Conservation (phyloP, 2,888 invertebrate genomes). For the Willowsia nigromaculata region DNA sequence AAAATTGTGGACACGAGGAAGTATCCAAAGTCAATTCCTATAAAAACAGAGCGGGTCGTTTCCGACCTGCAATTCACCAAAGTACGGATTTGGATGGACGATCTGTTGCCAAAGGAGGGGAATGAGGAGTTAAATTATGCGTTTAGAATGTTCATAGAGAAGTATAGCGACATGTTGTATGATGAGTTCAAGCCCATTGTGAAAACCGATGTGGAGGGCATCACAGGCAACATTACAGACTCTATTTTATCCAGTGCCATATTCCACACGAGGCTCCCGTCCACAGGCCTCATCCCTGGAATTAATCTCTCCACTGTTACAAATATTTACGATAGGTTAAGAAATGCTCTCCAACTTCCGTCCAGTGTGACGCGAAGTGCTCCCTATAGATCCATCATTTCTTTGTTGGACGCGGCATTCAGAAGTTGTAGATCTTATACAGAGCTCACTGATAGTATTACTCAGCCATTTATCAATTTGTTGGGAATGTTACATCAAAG, state of each 20-base stretch:
- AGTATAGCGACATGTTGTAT: slow-evolving; percentile 66
- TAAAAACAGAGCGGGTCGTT: slow-evolving; percentile 67
- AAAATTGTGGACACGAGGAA: slow-evolving; percentile 71
- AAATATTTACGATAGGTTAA: slow-evolving; percentile 70
- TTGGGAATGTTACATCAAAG: slow-evolving; percentile 63
- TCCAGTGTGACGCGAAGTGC: slow-evolving; percentile 62
- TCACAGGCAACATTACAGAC: slow-evolving; percentile 67
- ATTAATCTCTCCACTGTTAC: slow-evolving; percentile 67
- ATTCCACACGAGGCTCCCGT: slow-evolving; percentile 67
- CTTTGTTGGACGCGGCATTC: slow-evolving; percentile 67
- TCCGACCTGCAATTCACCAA: slow-evolving; percentile 62
- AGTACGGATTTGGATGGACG: slow-evolving; percentile 66
- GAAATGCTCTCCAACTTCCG: slow-evolving; percentile 65
- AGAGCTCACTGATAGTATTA: slow-evolving; percentile 68
- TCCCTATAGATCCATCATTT: slow-evolving; percentile 67
- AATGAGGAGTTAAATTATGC: slow-evolving; percentile 68
- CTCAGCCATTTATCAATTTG: slow-evolving; percentile 71
- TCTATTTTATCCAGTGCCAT: slow-evolving; percentile 68
- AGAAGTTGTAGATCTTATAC: slow-evolving; percentile 68
- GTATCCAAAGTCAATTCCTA: slow-evolving; percentile 62
- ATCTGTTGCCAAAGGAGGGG: slow-evolving; percentile 64
- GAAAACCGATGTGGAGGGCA: slow-evolving; percentile 57
- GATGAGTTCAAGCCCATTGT: slow-evolving; percentile 69
- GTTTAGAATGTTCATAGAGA: slow-evolving; percentile 70
- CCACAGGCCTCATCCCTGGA: slow-evolving; percentile 68